phyloP scores from a whole-genome alignment of 2,113 vertebrate species.

The Psammodynastes pulverulentus region DNA sequence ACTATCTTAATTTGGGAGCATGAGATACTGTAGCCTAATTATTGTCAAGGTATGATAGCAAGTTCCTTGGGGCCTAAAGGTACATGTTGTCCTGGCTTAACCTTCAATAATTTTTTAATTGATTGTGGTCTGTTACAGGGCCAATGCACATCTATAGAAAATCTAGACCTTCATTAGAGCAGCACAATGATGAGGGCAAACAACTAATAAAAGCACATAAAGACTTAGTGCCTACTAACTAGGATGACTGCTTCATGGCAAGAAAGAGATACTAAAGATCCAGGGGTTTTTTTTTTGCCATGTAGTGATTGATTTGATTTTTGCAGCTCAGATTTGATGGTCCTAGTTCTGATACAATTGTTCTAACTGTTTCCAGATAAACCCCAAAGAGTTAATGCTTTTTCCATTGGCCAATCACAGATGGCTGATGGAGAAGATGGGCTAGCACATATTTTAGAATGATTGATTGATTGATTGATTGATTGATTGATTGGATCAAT shows the following conservation, averaged over 20 bases:
- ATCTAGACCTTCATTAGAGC: not conserved
- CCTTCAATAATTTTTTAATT: not conserved
- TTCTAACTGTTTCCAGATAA: not conserved
- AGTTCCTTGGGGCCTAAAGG: not conserved
- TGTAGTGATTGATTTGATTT: not conserved
- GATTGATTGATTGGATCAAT: not conserved
- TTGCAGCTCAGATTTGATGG: not conserved
- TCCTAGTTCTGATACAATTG: not conserved
- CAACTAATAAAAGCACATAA: not conserved
- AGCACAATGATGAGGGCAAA: not conserved
- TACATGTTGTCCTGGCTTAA: not conserved
- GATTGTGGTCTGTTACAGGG: not conserved
- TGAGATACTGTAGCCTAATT: not conserved
- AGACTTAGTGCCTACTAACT: not conserved
- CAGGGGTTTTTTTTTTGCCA: not conserved
- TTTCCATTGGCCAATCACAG: not conserved
- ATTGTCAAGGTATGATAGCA: not conserved
- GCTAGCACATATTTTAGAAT: not conserved
- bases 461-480: too few species aligned
- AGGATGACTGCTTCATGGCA: not conserved
- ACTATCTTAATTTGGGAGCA: not conserved
- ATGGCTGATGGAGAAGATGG: not conserved
- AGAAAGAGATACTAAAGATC: not conserved
- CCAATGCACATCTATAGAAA: not conserved
- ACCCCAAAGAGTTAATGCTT: not conserved